Evolutionary conservation across 2,797 vertebrate species (phyloP), one percentile per base, ranked within the genome.

Genomic region (Pseudopleuronectes americanus): DNA sequence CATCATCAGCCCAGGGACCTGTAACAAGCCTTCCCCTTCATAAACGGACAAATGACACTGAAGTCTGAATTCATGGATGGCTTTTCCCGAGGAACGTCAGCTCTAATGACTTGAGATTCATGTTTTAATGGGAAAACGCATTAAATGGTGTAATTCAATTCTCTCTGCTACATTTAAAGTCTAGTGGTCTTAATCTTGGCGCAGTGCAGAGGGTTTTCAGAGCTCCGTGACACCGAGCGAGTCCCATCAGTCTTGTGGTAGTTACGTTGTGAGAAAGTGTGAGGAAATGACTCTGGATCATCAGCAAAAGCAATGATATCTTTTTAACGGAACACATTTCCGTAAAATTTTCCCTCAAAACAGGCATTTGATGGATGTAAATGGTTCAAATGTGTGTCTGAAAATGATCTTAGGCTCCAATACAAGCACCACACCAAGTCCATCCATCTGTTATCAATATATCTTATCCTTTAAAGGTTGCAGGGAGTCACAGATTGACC

Each of bases 91-190:
- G 62, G 38, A 71, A 80, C 26, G 28, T 28, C 62, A 57, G 48
- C 57, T 57, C 53, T 78, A 78, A 87, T 66, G 26, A 71, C 62
- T 49, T 7, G 19, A 45, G 55, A 73, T 59, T 68, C 23, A 5
- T 47, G 19, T 70, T 64, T 65, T 65, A 82, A 79, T 59, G 36
- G 48, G 48, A 14, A 31, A 71, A 66, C 58, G 47, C 60, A 31
- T 62, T 36, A 22, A 77, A 77, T 70, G 41, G 53, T 79, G 59
- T 71, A 53, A 78, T 75, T 82, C 52, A 73, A 81, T 86, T 76
- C 4, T 68, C 64, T 68, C n/a, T 76, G 72, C 73, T 49, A 65
- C 62, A 65, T 79, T 77, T 68, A 68, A 66, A 64, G 41, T 62
- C 57, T 24, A 17, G 55, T 65, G 61, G 58, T n/a, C 64, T 62